These are phyloP conservation scores for Torymus auratus DNA, from an alignment of 2,888 invertebrate genomes.

Conservation along the genomic window DNA sequence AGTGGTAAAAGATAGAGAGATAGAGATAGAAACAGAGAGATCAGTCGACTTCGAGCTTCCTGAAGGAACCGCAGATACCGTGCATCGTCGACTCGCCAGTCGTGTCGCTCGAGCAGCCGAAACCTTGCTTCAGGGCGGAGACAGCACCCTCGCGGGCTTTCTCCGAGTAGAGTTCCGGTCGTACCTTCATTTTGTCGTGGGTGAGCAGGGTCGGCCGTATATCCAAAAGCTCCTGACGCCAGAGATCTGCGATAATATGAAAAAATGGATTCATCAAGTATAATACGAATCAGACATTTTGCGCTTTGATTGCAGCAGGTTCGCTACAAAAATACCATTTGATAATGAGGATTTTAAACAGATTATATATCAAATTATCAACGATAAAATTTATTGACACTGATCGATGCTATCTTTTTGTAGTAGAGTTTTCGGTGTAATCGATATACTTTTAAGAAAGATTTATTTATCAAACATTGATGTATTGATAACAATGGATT, in stretches of 20 bases:
- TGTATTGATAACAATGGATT: too few relatives aligned
- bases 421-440: too few relatives aligned
- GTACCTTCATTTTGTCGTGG: conserved; percentile 85
- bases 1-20: background rate
- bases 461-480: too few relatives aligned
- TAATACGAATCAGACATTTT: background rate
- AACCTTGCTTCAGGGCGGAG: conserved; percentile 83
- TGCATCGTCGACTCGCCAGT: conserved; percentile 79
- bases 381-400: too few relatives aligned
- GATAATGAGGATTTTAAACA: too few relatives aligned
- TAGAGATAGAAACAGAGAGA: conserved; percentile 6
- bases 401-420: too few relatives aligned
- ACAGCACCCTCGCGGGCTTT: conserved; percentile 86
- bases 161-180: conserved; percentile 83
- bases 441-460: too few relatives aligned
- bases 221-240: conserved; percentile 83
- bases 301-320: background rate
- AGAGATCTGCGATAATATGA: conserved; percentile 78
- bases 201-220: conserved; percentile 81
- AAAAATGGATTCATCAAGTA: background rate
- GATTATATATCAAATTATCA: too few relatives aligned
- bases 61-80: conserved; percentile 86
- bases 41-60: conserved; percentile 88
- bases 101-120: conserved; percentile 81
- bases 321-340: too few relatives aligned